Evolutionary conservation across 2,797 vertebrate species (phyloP).

Genomic region (Todus mexicanus): DNA sequence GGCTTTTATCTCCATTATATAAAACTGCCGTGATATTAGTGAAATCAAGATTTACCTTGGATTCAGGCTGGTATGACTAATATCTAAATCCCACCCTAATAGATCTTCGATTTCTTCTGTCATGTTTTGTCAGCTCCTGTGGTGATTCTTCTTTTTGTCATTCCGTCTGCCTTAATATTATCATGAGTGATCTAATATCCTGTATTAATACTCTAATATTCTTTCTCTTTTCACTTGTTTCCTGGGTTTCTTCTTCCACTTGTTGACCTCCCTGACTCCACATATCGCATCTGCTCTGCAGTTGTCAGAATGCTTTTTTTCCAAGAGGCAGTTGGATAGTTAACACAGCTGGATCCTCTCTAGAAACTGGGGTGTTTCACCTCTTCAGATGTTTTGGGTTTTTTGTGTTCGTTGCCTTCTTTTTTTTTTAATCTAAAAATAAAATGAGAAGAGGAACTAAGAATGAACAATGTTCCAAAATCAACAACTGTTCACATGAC

Average conservation of each 20-base stretch:
- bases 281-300: conserved; percentile 12
- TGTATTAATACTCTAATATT: neutral
- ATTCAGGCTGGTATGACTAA: neutral
- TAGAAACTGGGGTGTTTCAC: conserved; percentile 9
- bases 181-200: neutral
- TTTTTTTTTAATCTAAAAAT: neutral
- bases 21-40: neutral
- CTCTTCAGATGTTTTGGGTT: neutral
- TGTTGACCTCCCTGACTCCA: conserved; percentile 24
- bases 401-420: neutral
- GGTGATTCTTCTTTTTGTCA: neutral
- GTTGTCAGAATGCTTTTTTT: conserved; percentile 34
- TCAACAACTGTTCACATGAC: neutral
- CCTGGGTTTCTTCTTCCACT: neutral
- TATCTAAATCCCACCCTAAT: neutral
- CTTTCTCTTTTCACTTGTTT: conserved; percentile 31
- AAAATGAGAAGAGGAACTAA: neutral
- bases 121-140: neutral
- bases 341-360: conserved; percentile 7
- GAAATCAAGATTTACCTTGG: neutral
- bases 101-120: neutral
- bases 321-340: neutral
- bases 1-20: neutral
- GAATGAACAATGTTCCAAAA: neutral
- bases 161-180: neutral